phyloP scores from a whole-genome alignment of 1,140 invertebrate genomes.

The Lepidurus packardi region DNA sequence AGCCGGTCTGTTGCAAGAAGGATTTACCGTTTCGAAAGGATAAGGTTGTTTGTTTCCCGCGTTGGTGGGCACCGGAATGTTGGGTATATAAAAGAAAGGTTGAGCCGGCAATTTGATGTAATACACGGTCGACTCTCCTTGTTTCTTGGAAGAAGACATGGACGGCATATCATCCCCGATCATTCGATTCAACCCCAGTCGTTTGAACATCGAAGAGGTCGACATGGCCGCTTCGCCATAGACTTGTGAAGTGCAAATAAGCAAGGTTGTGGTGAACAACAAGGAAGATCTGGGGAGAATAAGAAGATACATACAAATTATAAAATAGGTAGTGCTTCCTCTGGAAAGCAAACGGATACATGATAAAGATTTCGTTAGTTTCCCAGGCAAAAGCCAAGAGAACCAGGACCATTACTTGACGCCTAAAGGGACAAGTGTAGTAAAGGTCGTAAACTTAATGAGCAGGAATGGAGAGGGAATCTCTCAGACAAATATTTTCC shows the following conservation, averaged over 20 bases:
- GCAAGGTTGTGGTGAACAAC: neutral
- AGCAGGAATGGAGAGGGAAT: neutral
- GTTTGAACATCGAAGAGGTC: slow-evolving; percentile 22
- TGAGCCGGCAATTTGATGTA: slow-evolving; percentile 35
- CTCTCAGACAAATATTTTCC: neutral
- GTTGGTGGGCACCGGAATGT: slow-evolving; percentile 1
- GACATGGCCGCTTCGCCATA: slow-evolving; percentile 13
- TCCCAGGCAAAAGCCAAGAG: neutral
- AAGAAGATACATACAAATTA: neutral
- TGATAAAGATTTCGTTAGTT: neutral
- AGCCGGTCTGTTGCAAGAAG: neutral
- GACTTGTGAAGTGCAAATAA: neutral
- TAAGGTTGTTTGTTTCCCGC: slow-evolving; percentile 23
- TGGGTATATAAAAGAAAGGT: slow-evolving; percentile 33
- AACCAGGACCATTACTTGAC: neutral
- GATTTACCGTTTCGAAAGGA: slow-evolving; percentile 31
- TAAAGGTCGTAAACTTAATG: slow-evolving; percentile 6
- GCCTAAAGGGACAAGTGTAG: neutral
- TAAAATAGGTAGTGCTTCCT: neutral
- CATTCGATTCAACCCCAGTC: slow-evolving; percentile 30
- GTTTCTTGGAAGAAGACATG: slow-evolving; percentile 30
- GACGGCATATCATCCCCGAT: slow-evolving; percentile 32
- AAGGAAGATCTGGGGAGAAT: neutral
- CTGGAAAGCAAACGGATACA: neutral
- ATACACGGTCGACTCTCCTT: slow-evolving; percentile 35